These are phyloP conservation scores for Ephialtes manifestator DNA, from an alignment of 2,888 invertebrate species.

Conservation along the genomic window DNA sequence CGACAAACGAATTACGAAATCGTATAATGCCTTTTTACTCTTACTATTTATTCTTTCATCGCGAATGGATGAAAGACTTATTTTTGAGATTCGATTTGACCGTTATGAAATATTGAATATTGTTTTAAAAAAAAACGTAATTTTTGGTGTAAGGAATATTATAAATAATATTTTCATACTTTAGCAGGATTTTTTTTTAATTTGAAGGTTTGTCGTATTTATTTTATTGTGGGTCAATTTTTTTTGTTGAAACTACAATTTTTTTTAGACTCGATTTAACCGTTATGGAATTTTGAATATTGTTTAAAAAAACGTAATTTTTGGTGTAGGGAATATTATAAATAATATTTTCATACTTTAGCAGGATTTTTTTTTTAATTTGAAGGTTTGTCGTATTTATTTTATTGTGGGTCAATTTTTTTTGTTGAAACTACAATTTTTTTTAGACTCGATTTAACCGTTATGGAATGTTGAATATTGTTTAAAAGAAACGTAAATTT, in stretches of 20 bases:
- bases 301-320: neutral
- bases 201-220: too few species aligned
- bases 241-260: too few species aligned
- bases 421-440: too few species aligned
- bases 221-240: too few species aligned
- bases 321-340: neutral
- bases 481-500: neutral
- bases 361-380: too few species aligned
- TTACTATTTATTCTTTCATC: conserved; percentile 18
- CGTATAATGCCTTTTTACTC: conserved; percentile 14
- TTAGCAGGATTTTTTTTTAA: too few species aligned
- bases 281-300: neutral
- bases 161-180: too few species aligned
- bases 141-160: neutral
- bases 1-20: conserved; percentile 61
- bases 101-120: neutral
- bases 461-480: neutral
- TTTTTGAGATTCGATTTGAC: neutral
- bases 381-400: too few species aligned
- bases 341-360: too few species aligned
- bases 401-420: too few species aligned
- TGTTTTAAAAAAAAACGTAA: neutral
- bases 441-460: neutral
- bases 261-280: neutral
- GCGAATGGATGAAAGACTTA: neutral